phyloP scores from a whole-genome alignment of 2,888 invertebrate genomes.

The Limnephilus rhombicus region DNA sequence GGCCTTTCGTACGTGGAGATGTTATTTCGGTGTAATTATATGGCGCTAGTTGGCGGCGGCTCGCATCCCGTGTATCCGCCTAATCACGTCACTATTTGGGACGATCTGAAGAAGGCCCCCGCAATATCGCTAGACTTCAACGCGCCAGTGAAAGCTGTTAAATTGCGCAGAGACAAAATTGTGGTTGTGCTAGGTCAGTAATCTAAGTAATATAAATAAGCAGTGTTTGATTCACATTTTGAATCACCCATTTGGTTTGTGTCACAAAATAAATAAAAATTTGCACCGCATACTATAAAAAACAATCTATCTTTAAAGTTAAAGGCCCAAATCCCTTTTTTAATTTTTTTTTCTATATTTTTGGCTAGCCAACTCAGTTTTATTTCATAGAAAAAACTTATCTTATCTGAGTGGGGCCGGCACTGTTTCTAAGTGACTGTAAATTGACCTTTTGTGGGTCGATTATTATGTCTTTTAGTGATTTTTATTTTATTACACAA shows the following conservation, averaged over 20 bases:
- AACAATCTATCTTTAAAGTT: not conserved
- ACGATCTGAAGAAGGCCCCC: conserved; percentile 95
- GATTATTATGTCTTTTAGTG: not conserved
- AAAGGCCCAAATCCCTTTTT: not conserved
- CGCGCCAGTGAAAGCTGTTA: conserved; percentile 94
- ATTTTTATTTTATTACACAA: not conserved
- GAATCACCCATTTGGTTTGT: not conserved
- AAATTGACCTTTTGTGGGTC: not conserved
- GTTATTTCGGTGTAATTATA: conserved; percentile 97
- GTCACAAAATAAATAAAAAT: not conserved
- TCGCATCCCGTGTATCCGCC: conserved; percentile 94
- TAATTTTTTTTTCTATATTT: not conserved
- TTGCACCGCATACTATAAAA: not conserved
- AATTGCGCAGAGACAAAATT: conserved; percentile 95
- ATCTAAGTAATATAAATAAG: not conserved
- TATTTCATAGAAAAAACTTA: not conserved
- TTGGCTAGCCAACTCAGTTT: not conserved
- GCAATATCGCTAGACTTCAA: conserved; percentile 97
- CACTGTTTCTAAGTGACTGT: not conserved
- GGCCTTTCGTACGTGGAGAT: conserved; percentile 97
- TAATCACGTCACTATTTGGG: conserved; percentile 98
- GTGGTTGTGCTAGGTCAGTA: conserved; percentile 89
- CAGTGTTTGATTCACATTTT: not conserved
- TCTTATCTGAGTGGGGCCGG: not conserved
- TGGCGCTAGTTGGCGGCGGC: conserved; percentile 97